Base-by-base conservation (phyloP, 2,113 vertebrate genomes). In the Columba janthina region DNA sequence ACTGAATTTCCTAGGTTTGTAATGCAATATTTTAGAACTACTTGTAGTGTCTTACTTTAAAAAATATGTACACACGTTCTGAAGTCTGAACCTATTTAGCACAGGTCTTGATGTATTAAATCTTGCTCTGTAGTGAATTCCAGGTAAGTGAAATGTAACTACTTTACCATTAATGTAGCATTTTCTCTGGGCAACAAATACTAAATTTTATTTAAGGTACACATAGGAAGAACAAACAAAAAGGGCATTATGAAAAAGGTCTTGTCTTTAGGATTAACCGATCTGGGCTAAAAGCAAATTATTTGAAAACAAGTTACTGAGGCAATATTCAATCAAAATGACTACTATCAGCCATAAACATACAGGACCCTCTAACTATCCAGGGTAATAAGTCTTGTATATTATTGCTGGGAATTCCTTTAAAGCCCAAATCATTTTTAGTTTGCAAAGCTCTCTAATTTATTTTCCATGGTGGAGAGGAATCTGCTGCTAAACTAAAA, bases 321-420 rank as follows among this genome's bases (percentile, higher is more conserved):
- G 90, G 85, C 97, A 98, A 97, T 97, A 97, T 97, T 98, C 96
- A 96, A 96, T 98, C 97, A 98, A 97, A 98, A 96, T 32, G 80
- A 97, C 97, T 97, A 98, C 96, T 97, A 96, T 96, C 91, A 97
- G 82, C 96, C 90, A 97, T 96, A 98, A 98, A 98, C 97, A 97
- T 96, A 87, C 38, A 14, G 91, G 85, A 97, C 95, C 60, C 69
- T 89, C 94, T 96, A 98, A 97, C 95, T 97, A 97, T 89, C 97
- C 96, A 95, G 96, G 97, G 97, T 98, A 98, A 98, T 98, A 98
- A 97, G 85, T 98, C 98, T 98, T 97, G 93, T 96, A 97, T 98
- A 97, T 98, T 98, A 98, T 98, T 98, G 94, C 95, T 98, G 96
- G 96, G 98, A 98, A 98, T 98, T 98, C 95, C 74, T 97, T 91